Percentiles rank a stretch among this genome's conserved stretches.
phyloP scores from a whole-genome alignment of 2,113 vertebrate species.

The Psilopsiagon aymara region DNA sequence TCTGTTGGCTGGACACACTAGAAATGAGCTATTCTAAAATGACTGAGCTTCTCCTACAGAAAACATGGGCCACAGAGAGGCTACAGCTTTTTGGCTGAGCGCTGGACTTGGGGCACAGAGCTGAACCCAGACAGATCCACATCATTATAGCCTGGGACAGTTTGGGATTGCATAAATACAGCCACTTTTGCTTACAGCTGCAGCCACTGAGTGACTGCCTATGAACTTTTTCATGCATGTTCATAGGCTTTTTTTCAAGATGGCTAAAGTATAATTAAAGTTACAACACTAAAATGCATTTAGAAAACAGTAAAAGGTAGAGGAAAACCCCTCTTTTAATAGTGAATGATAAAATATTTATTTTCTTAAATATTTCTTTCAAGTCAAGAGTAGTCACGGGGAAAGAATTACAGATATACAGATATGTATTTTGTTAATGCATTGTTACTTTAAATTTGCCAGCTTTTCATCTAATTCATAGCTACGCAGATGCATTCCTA shows the following conservation, averaged over 20 bases:
- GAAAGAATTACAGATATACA: neutral
- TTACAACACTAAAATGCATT: neutral
- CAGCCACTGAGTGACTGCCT: neutral
- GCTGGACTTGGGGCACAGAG: accelerated
- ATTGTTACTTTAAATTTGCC: constrained; percentile 65
- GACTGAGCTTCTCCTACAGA: neutral
- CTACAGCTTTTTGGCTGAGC: neutral
- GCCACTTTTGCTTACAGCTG: neutral
- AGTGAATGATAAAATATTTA: neutral
- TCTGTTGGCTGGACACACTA: neutral
- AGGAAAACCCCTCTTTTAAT: neutral
- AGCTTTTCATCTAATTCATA: constrained; percentile 69
- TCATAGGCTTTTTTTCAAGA: neutral
- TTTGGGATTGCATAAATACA: neutral
- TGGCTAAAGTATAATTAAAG: neutral
- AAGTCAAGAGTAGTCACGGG: neutral
- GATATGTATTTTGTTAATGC: neutral
- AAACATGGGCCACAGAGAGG: accelerated
- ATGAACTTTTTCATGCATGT: neutral
- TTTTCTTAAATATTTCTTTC: constrained; percentile 22
- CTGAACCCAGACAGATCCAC: neutral
- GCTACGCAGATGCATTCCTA: constrained; percentile 20
- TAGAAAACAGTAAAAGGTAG: neutral
- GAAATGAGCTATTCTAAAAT: neutral
- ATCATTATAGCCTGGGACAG: accelerated